phyloP scores from a whole-genome alignment of 2,113 vertebrate genomes.

The chimpanzee (Pan troglodytes) region DNA sequence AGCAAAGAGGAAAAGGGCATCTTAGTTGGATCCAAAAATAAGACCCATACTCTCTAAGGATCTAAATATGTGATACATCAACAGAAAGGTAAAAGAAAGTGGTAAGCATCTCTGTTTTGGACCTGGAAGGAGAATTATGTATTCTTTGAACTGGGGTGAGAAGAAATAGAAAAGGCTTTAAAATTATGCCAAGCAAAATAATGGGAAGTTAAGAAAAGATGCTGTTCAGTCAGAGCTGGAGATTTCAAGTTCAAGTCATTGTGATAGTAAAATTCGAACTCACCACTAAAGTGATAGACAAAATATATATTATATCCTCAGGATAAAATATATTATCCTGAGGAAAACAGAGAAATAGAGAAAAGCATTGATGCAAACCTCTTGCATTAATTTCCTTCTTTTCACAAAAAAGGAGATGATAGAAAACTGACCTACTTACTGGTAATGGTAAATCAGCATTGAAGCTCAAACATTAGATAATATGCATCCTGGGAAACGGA shows the following conservation, averaged over 20 bases:
- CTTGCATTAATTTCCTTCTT: neutral
- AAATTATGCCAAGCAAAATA: neutral
- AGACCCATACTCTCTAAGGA: neutral
- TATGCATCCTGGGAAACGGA: neutral
- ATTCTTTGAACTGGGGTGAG: neutral
- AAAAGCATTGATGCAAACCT: neutral
- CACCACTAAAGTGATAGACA: neutral
- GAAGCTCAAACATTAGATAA: neutral
- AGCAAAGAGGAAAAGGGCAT: neutral
- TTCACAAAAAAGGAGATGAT: neutral
- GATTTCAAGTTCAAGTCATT: neutral
- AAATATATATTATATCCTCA: neutral
- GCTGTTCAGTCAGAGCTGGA: neutral
- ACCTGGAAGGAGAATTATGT: neutral
- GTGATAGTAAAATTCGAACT: neutral
- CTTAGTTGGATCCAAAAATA: neutral
- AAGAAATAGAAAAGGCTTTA: neutral
- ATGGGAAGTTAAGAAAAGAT: neutral
- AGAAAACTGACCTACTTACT: neutral
- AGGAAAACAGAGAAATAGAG: neutral
- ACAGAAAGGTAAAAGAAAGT: neutral
- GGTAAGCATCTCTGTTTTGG: neutral
- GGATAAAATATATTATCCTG: neutral
- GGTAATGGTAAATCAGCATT: neutral
- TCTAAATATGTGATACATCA: neutral